Evolutionary conservation across 2,797 vertebrate genomes (phyloP), one percentile per base, ranked within the genome.

Genomic region (Notoglanidium macrostoma): DNA sequence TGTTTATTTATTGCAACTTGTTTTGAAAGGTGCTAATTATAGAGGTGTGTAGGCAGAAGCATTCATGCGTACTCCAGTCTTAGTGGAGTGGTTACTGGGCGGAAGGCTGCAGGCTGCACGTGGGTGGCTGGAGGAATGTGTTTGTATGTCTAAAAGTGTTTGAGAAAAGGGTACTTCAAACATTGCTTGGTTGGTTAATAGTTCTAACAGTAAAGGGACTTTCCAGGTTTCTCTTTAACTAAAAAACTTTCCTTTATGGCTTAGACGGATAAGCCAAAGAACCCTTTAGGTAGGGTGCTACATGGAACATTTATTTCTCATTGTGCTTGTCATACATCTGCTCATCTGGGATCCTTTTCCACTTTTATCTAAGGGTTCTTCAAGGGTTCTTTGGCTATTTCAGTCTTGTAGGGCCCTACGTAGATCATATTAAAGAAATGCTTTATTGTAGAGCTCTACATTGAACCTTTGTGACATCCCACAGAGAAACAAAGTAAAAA

Each of bases 231-330:
- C 1, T 55, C 19, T 78, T 55, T 26, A 5, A 49, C n/a, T n/a
- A n/a, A 49, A 49, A 49, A 49, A 49, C 49, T 49, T 49, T 49
- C 10, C 6, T 49, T 40, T 23, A 73, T 46, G 19, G 35, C 9
- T 11, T 54, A 54, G n/a, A 32, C 14, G 6, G 2, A n/a, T 76
- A 14, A 49, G 21, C 46, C 7, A 4, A 35, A 57, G 54, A 21
- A 14, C 10, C 1, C 23, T 3, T 46, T 49, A 1, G 3, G 23
- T 8, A 76, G 40, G 12, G 7, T 19, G 51, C n/a, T 78, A 2
- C 23, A n/a, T 74, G 72, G 72, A 74, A 49, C 23, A 74, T 73
- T 74, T 74, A 74, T 49, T 74, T 49, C 10, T 74, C 14, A 74
- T 17, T 76, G 19, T 49, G 44, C 73, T 29, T 76, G 44, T 74